Evolutionary conservation across 2,888 invertebrate species (phyloP), one percentile per base, ranked within the genome.

Genomic region (Dichetophora obliterata): DNA sequence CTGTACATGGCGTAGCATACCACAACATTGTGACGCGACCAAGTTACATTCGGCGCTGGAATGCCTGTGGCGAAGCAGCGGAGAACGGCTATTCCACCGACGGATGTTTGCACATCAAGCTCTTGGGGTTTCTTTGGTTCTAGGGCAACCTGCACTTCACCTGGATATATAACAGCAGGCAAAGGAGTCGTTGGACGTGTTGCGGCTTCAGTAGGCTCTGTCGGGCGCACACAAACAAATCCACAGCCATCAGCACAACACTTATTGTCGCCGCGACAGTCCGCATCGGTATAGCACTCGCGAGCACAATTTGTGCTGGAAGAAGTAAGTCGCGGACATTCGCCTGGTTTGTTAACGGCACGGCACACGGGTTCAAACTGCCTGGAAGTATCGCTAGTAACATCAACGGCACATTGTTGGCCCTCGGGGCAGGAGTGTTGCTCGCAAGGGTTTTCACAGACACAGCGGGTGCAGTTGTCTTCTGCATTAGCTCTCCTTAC

Each of bases 221-320:
- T 86, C 6, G 94, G 93, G 77, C 90, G 90, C 3, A 93, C 89
- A 85, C 97, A 97, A 34, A 93, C 90, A 34, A 91, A 91, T 59
- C 94, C 94, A 87, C 97, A 97, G 71, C 94, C 95, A 83, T 93
- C 93, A 79, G 89, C 89, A 88, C 97, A 98, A 87, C 97, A 97
- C 89, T 97, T 97, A 86, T 92, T 91, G 31, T 92, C 92, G 48
- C 92, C 93, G 16, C 92, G 89, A 86, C 97, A 98, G 85, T 96
- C 95, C 0, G 95, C 94, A 87, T 97, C 97, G 74, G 92, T 92
- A 78, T 91, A 89, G 85, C 97, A 97, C 87, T 95, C 94, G 48
- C 91, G 90, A 9, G 91, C 92, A 86, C 97, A 96, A 65, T 88
- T 84, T 16, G 91, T 90, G 70, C 90, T 87, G 73, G 88, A 88